phyloP scores from a whole-genome alignment of 2,888 invertebrate species.

The Rotaria magnacalcarata region DNA sequence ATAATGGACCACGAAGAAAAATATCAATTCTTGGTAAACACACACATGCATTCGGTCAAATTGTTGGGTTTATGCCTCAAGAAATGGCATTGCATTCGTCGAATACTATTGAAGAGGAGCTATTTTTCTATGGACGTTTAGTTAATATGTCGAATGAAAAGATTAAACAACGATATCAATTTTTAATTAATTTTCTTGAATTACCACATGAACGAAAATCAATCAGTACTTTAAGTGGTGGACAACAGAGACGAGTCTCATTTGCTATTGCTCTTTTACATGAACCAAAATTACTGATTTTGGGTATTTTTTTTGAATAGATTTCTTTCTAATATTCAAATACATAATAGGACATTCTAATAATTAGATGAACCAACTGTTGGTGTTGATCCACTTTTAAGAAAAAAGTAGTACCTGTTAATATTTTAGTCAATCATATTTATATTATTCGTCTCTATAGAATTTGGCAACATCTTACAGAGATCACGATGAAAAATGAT shows the following conservation, averaged over 20 bases:
- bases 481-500: slow-evolving; percentile 79
- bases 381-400: slow-evolving; percentile 79
- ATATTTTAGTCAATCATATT: background rate
- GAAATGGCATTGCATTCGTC: slow-evolving; percentile 57
- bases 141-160: slow-evolving; percentile 76
- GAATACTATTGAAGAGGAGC: slow-evolving; percentile 85
- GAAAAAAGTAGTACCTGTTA: slow-evolving; percentile 52
- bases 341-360: slow-evolving; percentile 64
- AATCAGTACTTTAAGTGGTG: slow-evolving; percentile 78
- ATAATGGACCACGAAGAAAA: slow-evolving; percentile 66
- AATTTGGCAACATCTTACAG: slow-evolving; percentile 87
- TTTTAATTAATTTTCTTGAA: slow-evolving; percentile 81
- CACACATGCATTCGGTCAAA: slow-evolving; percentile 78
- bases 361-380: slow-evolving; percentile 88
- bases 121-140: slow-evolving; percentile 92
- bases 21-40: slow-evolving; percentile 82
- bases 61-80: slow-evolving; percentile 93
- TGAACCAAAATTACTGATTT: slow-evolving; percentile 69
- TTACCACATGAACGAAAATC: slow-evolving; percentile 77
- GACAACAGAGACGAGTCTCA: slow-evolving; percentile 82
- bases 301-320: background rate
- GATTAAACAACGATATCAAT: slow-evolving; percentile 75
- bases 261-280: slow-evolving; percentile 86
- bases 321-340: background rate
- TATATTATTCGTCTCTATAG: slow-evolving; percentile 59